phyloP scores from a whole-genome alignment of 2,113 vertebrate genomes.

The Oncorhynchus keta region DNA sequence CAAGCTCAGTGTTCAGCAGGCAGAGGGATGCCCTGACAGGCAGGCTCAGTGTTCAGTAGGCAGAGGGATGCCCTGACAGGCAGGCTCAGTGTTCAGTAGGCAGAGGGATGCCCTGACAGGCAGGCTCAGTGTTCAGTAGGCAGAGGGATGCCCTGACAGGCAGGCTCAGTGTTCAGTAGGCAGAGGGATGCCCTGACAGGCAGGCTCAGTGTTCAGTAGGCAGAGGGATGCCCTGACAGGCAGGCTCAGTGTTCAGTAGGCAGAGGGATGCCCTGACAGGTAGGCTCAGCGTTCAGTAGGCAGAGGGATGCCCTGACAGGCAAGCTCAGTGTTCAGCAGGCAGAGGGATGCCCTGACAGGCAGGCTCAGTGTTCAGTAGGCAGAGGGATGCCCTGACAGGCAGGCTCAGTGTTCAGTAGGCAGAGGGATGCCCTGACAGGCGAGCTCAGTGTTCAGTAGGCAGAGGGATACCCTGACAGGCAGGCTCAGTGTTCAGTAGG shows the following conservation, averaged over 20 bases:
- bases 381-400: not conserved
- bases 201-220: too few relatives aligned
- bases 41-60: too few relatives aligned
- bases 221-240: too few relatives aligned
- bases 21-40: not conserved
- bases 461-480: not conserved
- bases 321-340: not conserved
- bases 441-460: not conserved
- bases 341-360: not conserved
- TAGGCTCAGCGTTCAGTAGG: not conserved
- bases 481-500: slow-evolving; percentile 14
- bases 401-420: slow-evolving; percentile 1
- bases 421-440: not conserved
- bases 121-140: too few relatives aligned
- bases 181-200: too few relatives aligned
- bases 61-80: too few relatives aligned
- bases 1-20: slow-evolving; percentile 14
- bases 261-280: not conserved
- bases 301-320: not conserved
- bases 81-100: too few relatives aligned
- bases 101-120: too few relatives aligned
- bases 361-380: slow-evolving; percentile 1
- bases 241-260: too few relatives aligned
- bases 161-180: too few relatives aligned
- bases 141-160: too few relatives aligned